Evolutionary conservation across 2,888 invertebrate genomes (phyloP).

Genomic region (Eupithecia vulgata): DNA sequence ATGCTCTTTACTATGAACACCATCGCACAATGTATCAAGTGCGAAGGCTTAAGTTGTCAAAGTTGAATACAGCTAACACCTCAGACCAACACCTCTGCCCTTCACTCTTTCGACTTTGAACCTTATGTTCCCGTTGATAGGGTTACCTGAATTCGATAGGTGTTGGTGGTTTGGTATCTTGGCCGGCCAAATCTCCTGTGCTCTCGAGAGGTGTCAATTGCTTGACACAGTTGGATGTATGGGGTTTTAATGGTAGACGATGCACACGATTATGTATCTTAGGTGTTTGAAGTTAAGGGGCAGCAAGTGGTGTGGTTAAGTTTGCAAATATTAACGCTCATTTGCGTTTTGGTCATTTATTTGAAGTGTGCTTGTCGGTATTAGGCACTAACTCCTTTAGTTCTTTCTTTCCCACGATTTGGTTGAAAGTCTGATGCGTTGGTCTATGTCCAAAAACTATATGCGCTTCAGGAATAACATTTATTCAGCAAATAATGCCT

Average conservation of each 20-base stretch:
- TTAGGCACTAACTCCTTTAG: conserved; percentile 38
- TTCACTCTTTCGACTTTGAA: conserved; percentile 24
- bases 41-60: conserved; percentile 58
- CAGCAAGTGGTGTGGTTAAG: conserved; percentile 40
- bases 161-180: conserved; percentile 42
- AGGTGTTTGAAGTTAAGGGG: conserved; percentile 22
- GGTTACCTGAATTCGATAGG: background rate
- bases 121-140: conserved; percentile 30
- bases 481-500: background rate
- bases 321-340: conserved; percentile 43
- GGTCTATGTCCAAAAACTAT: background rate
- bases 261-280: conserved; percentile 43
- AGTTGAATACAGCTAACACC: conserved; percentile 58
- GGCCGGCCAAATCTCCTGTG: conserved; percentile 57
- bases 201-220: conserved; percentile 63
- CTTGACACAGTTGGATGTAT: conserved; percentile 56
- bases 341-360: conserved; percentile 44
- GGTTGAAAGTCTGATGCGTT: background rate
- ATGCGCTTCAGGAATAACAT: background rate
- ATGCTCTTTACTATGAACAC: conserved; percentile 48
- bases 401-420: conserved; percentile 44
- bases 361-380: conserved; percentile 43
- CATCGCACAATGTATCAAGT: conserved; percentile 55
- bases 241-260: conserved; percentile 38
- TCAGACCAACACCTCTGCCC: conserved; percentile 16